phyloP scores from a whole-genome alignment of 2,797 vertebrate genomes.

The Rhincodon typus region DNA sequence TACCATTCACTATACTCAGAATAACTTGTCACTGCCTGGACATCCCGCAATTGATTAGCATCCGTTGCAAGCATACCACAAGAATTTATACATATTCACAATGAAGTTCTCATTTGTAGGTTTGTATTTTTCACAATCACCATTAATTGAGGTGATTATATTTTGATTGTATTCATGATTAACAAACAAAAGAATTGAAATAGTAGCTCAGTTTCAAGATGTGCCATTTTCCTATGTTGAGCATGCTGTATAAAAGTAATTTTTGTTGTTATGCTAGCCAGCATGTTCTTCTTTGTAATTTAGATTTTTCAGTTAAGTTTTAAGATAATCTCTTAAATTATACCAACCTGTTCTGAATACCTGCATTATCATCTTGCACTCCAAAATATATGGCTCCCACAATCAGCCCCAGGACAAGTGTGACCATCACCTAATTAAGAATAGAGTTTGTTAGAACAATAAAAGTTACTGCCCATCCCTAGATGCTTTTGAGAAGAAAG shows the following conservation, averaged over 20 bases:
- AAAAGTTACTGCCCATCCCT: not conserved
- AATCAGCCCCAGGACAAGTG: slow-evolving; percentile 68
- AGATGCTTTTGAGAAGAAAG: too few relatives aligned
- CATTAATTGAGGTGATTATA: not conserved
- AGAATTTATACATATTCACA: too few relatives aligned
- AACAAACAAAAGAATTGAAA: not conserved
- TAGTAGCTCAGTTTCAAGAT: not conserved
- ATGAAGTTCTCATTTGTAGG: not conserved
- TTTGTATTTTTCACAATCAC: not conserved
- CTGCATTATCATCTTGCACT: slow-evolving; percentile 62
- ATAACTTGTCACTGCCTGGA: too few relatives aligned
- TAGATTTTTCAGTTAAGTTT: not conserved
- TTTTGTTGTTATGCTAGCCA: not conserved
- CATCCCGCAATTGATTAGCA: too few relatives aligned
- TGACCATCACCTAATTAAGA: slow-evolving; percentile 58
- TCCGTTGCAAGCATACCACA: too few relatives aligned
- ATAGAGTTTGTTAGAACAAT: slow-evolving; percentile 3
- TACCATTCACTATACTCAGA: too few relatives aligned
- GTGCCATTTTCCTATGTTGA: not conserved
- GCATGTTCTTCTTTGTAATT: not conserved
- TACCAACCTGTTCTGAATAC: slow-evolving; percentile 86
- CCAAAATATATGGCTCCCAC: slow-evolving; percentile 80
- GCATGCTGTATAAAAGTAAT: not conserved
- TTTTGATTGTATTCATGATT: not conserved
- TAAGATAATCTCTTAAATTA: not conserved